These are phyloP conservation scores for Peromyscus nudipes DNA, from an alignment of 2,797 vertebrate species.

Conservation along the genomic window DNA sequence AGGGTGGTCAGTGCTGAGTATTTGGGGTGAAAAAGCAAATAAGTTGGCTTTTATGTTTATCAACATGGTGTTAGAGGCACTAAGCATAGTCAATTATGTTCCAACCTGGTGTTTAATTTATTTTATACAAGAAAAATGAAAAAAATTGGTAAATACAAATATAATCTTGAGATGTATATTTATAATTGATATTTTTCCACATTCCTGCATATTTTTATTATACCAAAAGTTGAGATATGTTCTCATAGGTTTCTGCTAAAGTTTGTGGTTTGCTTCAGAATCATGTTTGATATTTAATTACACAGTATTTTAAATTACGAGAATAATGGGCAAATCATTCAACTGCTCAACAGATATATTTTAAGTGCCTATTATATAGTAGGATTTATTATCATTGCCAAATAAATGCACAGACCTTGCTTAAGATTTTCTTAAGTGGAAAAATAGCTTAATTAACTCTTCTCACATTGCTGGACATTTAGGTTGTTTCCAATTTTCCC, in stretches of 20 bases:
- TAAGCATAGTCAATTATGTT: too few species aligned
- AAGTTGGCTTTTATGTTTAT: neutral
- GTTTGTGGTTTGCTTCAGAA: neutral
- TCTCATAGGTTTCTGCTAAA: neutral
- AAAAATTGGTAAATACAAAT: neutral
- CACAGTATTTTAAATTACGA: neutral
- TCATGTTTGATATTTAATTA: slow-evolving; percentile 10
- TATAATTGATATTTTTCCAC: slow-evolving; percentile 5
- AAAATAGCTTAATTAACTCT: slow-evolving; percentile 54
- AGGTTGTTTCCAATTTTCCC: slow-evolving; percentile 55
- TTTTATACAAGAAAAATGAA: neutral
- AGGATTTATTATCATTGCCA: neutral
- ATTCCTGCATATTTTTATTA: neutral
- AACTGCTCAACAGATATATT: neutral
- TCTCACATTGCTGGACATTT: slow-evolving; percentile 37
- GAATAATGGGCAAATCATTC: neutral
- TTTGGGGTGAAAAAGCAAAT: neutral
- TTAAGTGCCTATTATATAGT: neutral
- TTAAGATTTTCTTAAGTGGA: slow-evolving; percentile 41
- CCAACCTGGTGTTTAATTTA: neutral
- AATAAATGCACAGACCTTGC: neutral
- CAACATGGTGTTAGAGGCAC: too few species aligned
- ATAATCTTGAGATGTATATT: neutral
- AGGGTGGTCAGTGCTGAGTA: neutral
- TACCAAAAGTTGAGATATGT: neutral